These are phyloP conservation scores for Pleuronectes platessa DNA, from an alignment of 2,113 vertebrate species.

Conservation along the genomic window DNA sequence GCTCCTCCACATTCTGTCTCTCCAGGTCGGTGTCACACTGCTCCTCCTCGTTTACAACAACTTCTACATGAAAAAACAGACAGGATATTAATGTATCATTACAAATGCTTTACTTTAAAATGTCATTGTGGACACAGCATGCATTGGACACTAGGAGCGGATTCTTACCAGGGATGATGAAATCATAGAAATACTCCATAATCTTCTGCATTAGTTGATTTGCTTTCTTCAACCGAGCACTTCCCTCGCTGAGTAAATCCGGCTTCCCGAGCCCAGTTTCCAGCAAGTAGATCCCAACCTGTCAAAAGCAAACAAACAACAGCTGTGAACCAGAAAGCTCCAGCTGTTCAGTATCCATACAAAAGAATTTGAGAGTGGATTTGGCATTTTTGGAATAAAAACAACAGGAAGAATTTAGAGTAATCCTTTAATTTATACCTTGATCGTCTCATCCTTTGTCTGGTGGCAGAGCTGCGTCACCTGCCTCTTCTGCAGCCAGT, in stretches of 20 bases:
- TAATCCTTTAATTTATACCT: conserved; percentile 78
- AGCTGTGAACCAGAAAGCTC: background rate
- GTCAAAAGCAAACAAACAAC: conserved; percentile 34
- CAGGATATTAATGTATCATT: background rate
- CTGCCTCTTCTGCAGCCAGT: conserved; percentile 95
- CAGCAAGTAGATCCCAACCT: conserved; percentile 93
- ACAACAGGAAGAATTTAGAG: background rate
- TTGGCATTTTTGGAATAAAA: too few relatives aligned
- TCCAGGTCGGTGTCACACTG: conserved; percentile 92
- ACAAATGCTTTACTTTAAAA: background rate
- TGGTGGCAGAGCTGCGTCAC: conserved; percentile 89
- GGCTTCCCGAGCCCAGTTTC: conserved; percentile 89
- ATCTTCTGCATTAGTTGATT: conserved; percentile 93
- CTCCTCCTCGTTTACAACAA: conserved; percentile 88
- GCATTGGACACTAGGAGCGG: background rate
- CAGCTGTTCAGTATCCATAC: too few relatives aligned
- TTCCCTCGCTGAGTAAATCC: conserved; percentile 93
- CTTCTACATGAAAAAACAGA: conserved; percentile 58
- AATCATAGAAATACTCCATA: conserved; percentile 93
- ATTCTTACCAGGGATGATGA: conserved; percentile 89
- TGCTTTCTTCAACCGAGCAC: conserved; percentile 91
- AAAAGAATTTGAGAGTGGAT: too few relatives aligned
- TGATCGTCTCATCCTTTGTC: conserved; percentile 78
- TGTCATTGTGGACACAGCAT: background rate
- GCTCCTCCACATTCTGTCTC: conserved; percentile 94